Base-by-base conservation (phyloP, 2,888 invertebrate species). In the Lottia scabra region DNA sequence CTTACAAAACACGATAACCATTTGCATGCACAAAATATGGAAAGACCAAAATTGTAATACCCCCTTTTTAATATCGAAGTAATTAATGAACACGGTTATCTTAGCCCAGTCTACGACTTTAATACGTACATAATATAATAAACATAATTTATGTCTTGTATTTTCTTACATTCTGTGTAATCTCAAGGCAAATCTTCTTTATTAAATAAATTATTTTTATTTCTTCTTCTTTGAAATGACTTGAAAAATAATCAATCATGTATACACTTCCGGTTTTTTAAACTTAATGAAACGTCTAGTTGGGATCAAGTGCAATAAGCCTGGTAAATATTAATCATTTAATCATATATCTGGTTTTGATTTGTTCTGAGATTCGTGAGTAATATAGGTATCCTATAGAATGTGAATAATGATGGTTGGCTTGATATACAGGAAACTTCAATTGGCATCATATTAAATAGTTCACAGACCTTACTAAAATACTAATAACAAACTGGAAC, bases 291-390 rank as follows among this genome's bases (percentile, higher is more conserved):
- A 38, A 38, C 10, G n/a, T 56, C 56, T 8, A 23, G 19, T 23
- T 23, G 56, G 56, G 23, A 56, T 12, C 56, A 56, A 56, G 56
- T 56, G 56, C 56, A 56, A 56, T 56, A 19, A 12, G 13, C 10
- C 56, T 56, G 56, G 23, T 56, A 19, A 56, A 56, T 23, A 56
- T 56, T 56, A 56, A 56, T 56, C 23, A 56, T 13, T 12, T 56
- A 56, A 56, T 56, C 56, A 56, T 23, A 56, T 13, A 19, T 56
- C 56, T 56, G 56, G 56, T 56, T 56, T 56, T 56, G 56, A 56
- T 56, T 56, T 56, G 56, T 56, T 56, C 23, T 19, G 19, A 23
- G 56, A 23, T 56, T 38, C 38, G 38, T 38, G 38, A 38, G 38
- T 38, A 38, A 38, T 38, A 38, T 8, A 38, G 38, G 38, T 38